Evolutionary conservation across 1,140 invertebrate genomes (phyloP), one percentile per base, ranked within the genome.

Genomic region (Drosophila malerkotliana): DNA sequence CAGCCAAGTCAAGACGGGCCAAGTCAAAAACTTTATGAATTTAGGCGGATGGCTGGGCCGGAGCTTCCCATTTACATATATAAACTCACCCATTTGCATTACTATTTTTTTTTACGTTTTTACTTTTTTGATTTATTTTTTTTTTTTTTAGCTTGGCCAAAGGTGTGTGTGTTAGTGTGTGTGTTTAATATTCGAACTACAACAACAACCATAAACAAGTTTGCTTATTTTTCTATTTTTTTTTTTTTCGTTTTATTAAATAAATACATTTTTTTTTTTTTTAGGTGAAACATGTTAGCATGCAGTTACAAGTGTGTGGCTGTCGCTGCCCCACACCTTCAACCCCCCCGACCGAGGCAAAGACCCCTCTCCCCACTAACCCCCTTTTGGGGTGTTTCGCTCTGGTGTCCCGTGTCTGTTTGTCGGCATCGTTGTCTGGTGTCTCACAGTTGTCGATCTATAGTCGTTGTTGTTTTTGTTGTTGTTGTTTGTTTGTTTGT

Each of bases 271-370:
- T 62, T 67, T 64, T 49, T 64, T 49, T 49, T 26, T 66, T 73
- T 62, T 73, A 63, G 69, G 57, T 61, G 49, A 82, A 87, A 85
- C 82, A 88, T 85, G 82, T 85, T 87, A 85, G 82, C 83, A 82
- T 82, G 82, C 69, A 75, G 69, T 81, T 85, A 87, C 81, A 85
- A 87, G 81, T 85, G 81, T 85, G 59, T 60, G 66, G 34, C 51
- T 41, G 56, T 49, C 72, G 49, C 24, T 52, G 24, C 44, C 37
- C 57, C 48, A 5, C 18, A 2, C 51, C 66, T 12, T 30, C 5
- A 26, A 18, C 24, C 37, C 7, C 57, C 41, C 4, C 39, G 18
- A 28, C 41, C 5, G 26, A 28, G 26, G 26, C 26, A 28, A 5
- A 44, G 2, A 53, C 48, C 39, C 10, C 32, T 52, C 4, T 41